A percentile compares a stretch with the other conserved stretches of the same genome.
Conservation (phyloP, 1,140 invertebrate genomes). For the Oscheius sp. region DNA sequence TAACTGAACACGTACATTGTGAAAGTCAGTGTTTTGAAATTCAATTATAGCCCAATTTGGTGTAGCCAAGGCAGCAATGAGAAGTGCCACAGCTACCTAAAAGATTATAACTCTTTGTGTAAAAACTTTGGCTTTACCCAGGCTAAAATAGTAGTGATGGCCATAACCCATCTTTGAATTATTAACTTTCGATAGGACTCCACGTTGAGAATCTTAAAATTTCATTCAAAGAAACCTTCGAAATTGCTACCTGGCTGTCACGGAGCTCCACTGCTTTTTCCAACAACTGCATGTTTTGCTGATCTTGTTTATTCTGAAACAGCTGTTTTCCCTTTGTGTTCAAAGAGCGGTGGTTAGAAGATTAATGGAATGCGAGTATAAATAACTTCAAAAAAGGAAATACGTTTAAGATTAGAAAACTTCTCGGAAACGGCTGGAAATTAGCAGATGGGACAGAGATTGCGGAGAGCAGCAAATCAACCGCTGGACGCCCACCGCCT, state of each 20-base stretch:
- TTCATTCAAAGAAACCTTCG: neutral
- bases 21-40: constrained; percentile 47
- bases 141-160: constrained; percentile 38
- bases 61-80: constrained; percentile 44
- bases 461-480: neutral
- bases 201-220: constrained; percentile 36
- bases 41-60: constrained; percentile 53
- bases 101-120: neutral
- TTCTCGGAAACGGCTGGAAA: neutral
- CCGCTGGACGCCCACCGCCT: neutral
- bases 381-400: no score
- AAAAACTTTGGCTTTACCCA: constrained; percentile 41
- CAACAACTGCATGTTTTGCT: constrained; percentile 44
- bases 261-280: constrained; percentile 51
- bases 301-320: no score
- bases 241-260: constrained; percentile 40
- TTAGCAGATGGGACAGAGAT: neutral
- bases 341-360: no score
- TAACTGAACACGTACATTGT: constrained; percentile 51
- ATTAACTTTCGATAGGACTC: constrained; percentile 46
- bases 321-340: no score
- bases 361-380: neutral
- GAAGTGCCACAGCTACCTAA: constrained; percentile 37
- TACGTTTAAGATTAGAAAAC: no score
- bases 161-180: constrained; percentile 49